Evolutionary conservation across 2,113 vertebrate genomes (phyloP), one percentile per base, ranked within the genome.

Genomic region (Eonycteris spelaea): DNA sequence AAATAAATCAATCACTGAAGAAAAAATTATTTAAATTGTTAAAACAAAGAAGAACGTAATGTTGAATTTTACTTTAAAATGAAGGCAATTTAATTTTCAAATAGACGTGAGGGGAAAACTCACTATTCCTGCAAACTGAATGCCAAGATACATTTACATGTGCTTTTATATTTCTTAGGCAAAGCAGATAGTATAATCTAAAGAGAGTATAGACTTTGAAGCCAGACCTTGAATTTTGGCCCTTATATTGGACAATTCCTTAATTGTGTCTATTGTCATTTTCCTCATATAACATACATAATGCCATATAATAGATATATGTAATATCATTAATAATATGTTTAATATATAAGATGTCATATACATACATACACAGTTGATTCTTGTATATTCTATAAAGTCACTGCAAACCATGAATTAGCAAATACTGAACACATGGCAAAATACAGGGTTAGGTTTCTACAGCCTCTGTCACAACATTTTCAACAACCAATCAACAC

Each of bases 71-170:
- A 93, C 35, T 78, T 84, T 93, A 85, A 93, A 78, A 77, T 45
- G 35, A 78, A 80, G n/a, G 24, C 48, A 75, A 90, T 45, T 79
- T 80, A 67, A 93, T 95, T 96, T 80, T 86, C 74, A 93, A 86
- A 82, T 40, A 68, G 13, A 89, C 68, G 21, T 85, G 45, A 89
- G 12, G 35, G 57, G n/a, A 61, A 91, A 90, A 85, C 67, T 89
- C 88, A 89, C 43, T 75, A 59, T 61, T 38, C 57, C 5, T 89
- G 19, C 8, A 86, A 90, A 82, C 7, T 73, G 38, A 85, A 74
- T 48, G 28, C 9, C 73, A 95, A 73, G 13, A 71, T 53, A 93
- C 10, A 80, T 68, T 86, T 82, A 82, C 57, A 80, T 51, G 38
- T 38, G 12, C 18, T 80, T 90, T 88, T 67, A 84, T 59, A 91